A percentile compares a stretch with the other conserved stretches of the same genome.
phyloP scores from a whole-genome alignment of 2,888 invertebrate genomes.

The Ecdyonurus torrentis region DNA sequence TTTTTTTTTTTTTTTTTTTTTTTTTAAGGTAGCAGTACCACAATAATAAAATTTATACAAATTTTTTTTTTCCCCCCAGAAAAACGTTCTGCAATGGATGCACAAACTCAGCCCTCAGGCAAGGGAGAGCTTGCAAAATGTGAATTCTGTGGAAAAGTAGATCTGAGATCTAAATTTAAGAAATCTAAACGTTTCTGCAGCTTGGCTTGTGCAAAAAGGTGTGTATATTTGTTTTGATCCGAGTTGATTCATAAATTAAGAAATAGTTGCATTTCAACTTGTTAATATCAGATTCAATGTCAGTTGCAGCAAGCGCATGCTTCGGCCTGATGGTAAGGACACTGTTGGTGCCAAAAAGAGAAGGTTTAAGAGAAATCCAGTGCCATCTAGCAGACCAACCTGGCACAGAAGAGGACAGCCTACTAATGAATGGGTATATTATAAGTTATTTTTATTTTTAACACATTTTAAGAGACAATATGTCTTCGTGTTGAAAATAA shows the following conservation, averaged over 20 bases:
- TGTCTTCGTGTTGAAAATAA: too few relatives aligned
- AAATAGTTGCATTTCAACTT: background rate
- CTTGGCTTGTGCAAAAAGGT: slow-evolving; percentile 50
- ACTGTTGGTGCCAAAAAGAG: background rate
- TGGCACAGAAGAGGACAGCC: slow-evolving; percentile 3
- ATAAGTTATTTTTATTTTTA: too few relatives aligned
- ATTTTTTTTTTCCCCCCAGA: slow-evolving; percentile 19
- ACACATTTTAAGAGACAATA: too few relatives aligned
- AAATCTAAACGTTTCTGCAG: slow-evolving; percentile 63
- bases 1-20: too few relatives aligned
- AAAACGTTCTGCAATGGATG: slow-evolving; percentile 27
- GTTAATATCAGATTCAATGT: slow-evolving; percentile 23
- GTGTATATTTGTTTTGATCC: slow-evolving; percentile 14
- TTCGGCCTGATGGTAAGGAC: slow-evolving; percentile 19
- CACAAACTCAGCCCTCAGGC: slow-evolving; percentile 16
- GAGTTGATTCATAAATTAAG: background rate
- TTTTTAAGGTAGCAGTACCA: too few relatives aligned
- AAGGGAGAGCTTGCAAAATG: slow-evolving; percentile 39
- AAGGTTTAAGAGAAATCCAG: background rate
- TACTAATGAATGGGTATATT: slow-evolving; percentile 10
- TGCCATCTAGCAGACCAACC: background rate
- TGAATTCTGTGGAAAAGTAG: slow-evolving; percentile 55
- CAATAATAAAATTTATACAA: too few relatives aligned
- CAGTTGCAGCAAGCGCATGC: slow-evolving; percentile 23
- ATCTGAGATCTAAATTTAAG: slow-evolving; percentile 46